Evolutionary conservation across 2,797 vertebrate species (phyloP).

Genomic region (Podarcis siculus): DNA sequence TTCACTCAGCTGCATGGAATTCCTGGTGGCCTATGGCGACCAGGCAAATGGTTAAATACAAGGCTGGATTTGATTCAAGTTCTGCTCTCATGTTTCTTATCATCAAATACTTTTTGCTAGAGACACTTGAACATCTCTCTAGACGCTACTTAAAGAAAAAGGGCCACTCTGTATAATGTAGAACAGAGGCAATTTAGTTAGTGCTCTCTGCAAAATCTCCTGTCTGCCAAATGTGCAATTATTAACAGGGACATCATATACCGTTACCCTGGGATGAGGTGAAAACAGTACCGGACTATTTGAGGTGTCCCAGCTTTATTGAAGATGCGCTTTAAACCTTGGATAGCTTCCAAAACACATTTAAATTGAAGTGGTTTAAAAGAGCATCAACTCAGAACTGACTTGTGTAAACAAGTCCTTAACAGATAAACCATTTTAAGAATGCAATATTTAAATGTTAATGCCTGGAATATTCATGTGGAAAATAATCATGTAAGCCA

Average conservation of each 20-base stretch:
- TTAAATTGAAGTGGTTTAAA: not conserved
- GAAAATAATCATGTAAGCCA: not conserved
- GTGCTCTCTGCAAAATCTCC: not conserved
- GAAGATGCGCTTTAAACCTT: constrained; percentile 7
- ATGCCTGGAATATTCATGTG: not conserved
- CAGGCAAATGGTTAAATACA: not conserved
- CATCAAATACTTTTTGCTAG: not conserved
- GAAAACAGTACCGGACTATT: not conserved
- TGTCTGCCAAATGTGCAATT: not conserved
- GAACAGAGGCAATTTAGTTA: not conserved
- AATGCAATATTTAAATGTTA: not conserved
- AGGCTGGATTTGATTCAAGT: not conserved
- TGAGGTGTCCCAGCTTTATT: not conserved
- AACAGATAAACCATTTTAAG: not conserved
- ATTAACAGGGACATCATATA: not conserved
- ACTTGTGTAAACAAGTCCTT: not conserved
- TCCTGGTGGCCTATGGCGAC: not conserved
- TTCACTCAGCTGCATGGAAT: not conserved
- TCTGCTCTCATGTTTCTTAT: not conserved
- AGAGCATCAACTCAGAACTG: not conserved
- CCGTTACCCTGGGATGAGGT: not conserved
- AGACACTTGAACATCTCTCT: not conserved
- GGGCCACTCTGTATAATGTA: not conserved
- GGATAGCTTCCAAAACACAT: constrained; percentile 13
- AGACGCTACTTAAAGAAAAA: not conserved